Evolutionary conservation across 2,888 invertebrate genomes (phyloP), one percentile per base, ranked within the genome.

Genomic region (Limnephilus rhombicus): DNA sequence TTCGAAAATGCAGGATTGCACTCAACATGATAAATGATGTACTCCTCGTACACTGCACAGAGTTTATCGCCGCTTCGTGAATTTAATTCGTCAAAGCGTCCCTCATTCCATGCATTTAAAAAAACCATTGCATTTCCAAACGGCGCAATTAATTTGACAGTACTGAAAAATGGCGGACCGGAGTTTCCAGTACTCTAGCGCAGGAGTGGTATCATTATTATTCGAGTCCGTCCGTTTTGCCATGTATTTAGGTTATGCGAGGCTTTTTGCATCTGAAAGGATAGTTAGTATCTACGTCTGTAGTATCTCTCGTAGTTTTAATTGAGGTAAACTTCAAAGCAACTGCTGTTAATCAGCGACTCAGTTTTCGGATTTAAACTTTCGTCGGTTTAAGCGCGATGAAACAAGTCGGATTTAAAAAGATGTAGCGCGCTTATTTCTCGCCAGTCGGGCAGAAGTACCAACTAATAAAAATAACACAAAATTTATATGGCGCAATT

Each of bases 1-100:
- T 24, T 24, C n/a, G 9, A 68, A 68, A 68, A 68, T 68, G 68
- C 68, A 34, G 18, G 11, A 37, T 37, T 37, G 24, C 83, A 83
- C 83, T 83, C 37, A 37, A 24, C 83, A 41, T 83, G 37, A 83
- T 83, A 83, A 83, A 83, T 83, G 34, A 83, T 41, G 83, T 68
- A 68, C 68, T 53, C 18, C 0, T 9, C 68, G 68, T 68, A 68
- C 68, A 37, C 37, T 83, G 37, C 37, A 24, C 37, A 18, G 9
- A 37, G 83, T 83, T 83, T 24, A 83, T 83, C 37, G 83, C n/a
- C 15, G 37, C 31, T 83, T 9, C 37, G 31, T 18, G 37, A 41
- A 83, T 83, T 34, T 24, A 83, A 83, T 83, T 83, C 83, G 83
- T 83, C 83, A 83, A 83, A 83, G 83, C 83, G 83, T 37, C 37